Evolutionary conservation across 1,140 invertebrate genomes (phyloP), one percentile per base, ranked within the genome.

Genomic region (Drosophila oshimai): DNA sequence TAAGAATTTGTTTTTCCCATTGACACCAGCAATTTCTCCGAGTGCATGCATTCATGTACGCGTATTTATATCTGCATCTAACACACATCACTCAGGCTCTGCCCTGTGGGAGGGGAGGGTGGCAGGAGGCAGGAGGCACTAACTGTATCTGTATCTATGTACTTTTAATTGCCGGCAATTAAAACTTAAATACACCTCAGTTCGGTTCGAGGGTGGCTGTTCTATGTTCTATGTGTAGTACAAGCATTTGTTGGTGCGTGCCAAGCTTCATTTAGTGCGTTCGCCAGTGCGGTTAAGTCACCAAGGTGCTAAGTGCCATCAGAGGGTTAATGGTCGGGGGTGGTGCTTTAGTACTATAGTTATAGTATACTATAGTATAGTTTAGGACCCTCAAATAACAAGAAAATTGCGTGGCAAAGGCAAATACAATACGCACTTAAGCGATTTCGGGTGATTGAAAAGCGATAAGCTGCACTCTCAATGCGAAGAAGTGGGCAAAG

Each of bases 81-180:
- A 31, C 61, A 65, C 33, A 64, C 58, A 67, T 67, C 53, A 44
- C 34, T 57, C 45, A 31, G 50, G 62, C 60, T 41, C 13, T 29
- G 12, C n/a, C n/a, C n/a, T 26, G 34, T 28, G 15, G 28, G 39
- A 51, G 42, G 22, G 15, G 46, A 31, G 47, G 34, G 24, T 53
- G 46, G 20, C 12, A 22, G 44, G 28, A 31, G 31, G 18, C 39
- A 67, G 55, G 64, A 9, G 33, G 22, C 22, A 31, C 41, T 49
- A 67, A 72, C 61, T 68, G 74, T 76, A 84, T 81, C 61, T 68
- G 74, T 76, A 84, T 81, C 42, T 70, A 83, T 89, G 64, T 76
- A 89, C 83, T 81, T 89, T 81, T 89, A 89, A 89, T 89, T 89
- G 86, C 73, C 65, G 76, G 86, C 86, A 89, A 89, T 89, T 89